These are phyloP conservation scores for Hucho hucho DNA, from an alignment of 2,113 vertebrate species.

Conservation along the genomic window DNA sequence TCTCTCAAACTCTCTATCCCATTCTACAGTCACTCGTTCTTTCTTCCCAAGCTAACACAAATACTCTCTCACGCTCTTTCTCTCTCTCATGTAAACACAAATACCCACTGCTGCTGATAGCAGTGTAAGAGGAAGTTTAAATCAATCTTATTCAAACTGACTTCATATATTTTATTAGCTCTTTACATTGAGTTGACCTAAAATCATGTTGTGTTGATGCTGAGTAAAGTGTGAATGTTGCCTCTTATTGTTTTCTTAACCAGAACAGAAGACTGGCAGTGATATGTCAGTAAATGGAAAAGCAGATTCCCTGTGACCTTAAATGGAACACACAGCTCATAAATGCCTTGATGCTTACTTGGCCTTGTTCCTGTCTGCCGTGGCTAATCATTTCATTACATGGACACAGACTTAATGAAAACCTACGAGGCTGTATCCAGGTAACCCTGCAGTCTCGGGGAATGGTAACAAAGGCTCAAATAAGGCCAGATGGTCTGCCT, in stretches of 20 bases:
- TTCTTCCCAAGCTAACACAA: background rate
- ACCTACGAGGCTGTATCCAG: slow-evolving; percentile 10
- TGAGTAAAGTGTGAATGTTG: no score
- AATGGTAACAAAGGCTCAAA: slow-evolving; percentile 31
- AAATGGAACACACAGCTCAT: slow-evolving; percentile 10
- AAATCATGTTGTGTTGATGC: slow-evolving; percentile 2
- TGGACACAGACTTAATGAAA: slow-evolving; percentile 11
- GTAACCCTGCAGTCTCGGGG: slow-evolving; percentile 15
- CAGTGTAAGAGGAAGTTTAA: background rate
- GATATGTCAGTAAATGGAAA: slow-evolving; percentile 12
- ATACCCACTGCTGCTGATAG: background rate
- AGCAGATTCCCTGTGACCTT: slow-evolving; percentile 2
- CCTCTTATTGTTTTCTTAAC: background rate
- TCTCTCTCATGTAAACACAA: background rate
- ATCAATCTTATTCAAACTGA: slow-evolving; percentile 35
- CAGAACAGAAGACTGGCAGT: background rate
- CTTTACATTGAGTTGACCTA: no score
- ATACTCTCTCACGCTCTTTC: background rate
- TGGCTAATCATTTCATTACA: slow-evolving; percentile 39
- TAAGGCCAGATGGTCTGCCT: slow-evolving; percentile 43
- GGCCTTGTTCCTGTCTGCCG: slow-evolving; percentile 32
- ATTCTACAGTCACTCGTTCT: background rate
- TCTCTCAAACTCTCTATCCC: slow-evolving; percentile 4
- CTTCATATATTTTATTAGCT: background rate
- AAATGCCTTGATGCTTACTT: slow-evolving; percentile 22